A percentile compares a stretch with the other conserved stretches of the same genome.
phyloP scores from a whole-genome alignment of 2,113 vertebrate species.

The Corythoichthys haematopterus region DNA sequence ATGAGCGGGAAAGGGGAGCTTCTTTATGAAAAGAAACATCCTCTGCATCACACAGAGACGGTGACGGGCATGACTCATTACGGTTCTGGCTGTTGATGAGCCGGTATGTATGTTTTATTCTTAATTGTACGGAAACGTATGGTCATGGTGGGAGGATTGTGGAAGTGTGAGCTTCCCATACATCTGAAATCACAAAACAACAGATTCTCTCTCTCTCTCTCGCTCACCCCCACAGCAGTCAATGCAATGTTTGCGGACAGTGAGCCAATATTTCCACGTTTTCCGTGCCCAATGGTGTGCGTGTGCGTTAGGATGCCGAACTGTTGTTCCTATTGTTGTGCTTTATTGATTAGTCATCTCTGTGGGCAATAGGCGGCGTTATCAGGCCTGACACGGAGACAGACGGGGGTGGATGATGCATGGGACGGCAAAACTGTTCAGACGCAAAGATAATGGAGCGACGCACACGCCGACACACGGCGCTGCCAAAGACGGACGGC shows the following conservation, averaged over 20 bases:
- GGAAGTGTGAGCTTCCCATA: constrained; percentile 31
- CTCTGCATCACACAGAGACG: constrained; percentile 20
- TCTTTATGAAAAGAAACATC: constrained; percentile 32
- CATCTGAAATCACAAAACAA: constrained; percentile 51
- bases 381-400: constrained; percentile 69
- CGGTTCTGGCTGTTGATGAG: constrained; percentile 16
- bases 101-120: constrained; percentile 3
- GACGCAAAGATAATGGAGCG: constrained; percentile 72
- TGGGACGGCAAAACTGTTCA: constrained; percentile 63
- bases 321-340: constrained; percentile 61
- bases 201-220: constrained; percentile 43
- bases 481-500: constrained; percentile 38
- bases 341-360: constrained; percentile 76
- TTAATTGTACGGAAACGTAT: constrained; percentile 6
- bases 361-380: constrained; percentile 69
- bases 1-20: constrained; percentile 42
- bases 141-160: not conserved
- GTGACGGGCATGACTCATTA: constrained; percentile 29
- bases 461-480: constrained; percentile 39
- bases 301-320: constrained; percentile 31
- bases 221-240: constrained; percentile 37
- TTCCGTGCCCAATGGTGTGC: constrained; percentile 3
- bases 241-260: constrained; percentile 55
- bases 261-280: constrained; percentile 55
- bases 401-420: constrained; percentile 69